Percentiles rank a stretch among this genome's conserved stretches.
These are phyloP conservation scores for Trypoxylus dichotomus DNA, from an alignment of 1,140 invertebrate genomes.

Conservation along the genomic window DNA sequence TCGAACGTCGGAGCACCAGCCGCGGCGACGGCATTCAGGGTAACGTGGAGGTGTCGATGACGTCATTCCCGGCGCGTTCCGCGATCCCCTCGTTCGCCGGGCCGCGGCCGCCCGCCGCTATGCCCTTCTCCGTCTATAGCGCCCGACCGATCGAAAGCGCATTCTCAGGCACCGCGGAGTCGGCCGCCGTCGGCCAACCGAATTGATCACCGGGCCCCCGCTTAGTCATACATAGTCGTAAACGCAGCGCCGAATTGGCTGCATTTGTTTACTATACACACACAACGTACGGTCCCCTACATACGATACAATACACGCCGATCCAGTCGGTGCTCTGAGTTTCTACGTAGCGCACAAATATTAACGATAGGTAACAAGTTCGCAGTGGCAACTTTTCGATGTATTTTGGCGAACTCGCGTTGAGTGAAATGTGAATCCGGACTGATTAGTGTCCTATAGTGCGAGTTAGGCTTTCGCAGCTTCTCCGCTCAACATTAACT, in stretches of 20 bases:
- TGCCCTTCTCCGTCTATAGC: conserved; percentile 4
- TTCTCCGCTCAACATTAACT: not conserved
- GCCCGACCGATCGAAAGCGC: conserved; percentile 27
- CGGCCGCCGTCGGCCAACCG: conserved; percentile 8
- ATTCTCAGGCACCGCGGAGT: conserved; percentile 22
- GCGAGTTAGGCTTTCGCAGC: not conserved
- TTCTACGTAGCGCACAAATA: too few species aligned
- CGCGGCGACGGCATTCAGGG: not conserved
- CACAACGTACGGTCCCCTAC: not conserved
- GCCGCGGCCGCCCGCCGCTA: not conserved
- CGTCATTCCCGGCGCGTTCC: conserved; percentile 22
- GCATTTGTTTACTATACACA: conserved; percentile 27
- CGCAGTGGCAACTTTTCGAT: too few species aligned
- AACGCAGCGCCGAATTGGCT: conserved; percentile 25
- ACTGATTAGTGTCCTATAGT: not conserved
- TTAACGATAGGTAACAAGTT: too few species aligned
- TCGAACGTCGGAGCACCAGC: not conserved
- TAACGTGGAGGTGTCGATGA: conserved; percentile 27
- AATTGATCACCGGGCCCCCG: conserved; percentile 23
- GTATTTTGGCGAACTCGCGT: not conserved
- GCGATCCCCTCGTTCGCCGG: not conserved
- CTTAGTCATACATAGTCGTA: conserved; percentile 31
- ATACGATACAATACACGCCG: not conserved
- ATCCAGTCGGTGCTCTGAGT: not conserved
- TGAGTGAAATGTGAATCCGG: not conserved